Base-by-base conservation (phyloP, 2,797 vertebrate genomes). In the Vultur gryphus region DNA sequence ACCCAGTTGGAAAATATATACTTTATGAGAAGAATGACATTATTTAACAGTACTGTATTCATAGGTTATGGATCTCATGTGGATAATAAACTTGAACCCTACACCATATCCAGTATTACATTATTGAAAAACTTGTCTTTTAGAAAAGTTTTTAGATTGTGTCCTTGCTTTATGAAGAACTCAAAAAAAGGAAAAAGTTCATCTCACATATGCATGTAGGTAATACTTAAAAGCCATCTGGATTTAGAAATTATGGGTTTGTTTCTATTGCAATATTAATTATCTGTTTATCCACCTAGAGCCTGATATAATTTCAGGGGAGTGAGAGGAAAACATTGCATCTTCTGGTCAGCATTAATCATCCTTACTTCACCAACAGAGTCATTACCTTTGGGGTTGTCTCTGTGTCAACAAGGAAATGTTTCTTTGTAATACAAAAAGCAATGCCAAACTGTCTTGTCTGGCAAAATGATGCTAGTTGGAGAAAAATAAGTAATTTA, bases 31-130 rank as follows among this genome's bases (percentile, higher is more conserved):
- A 94, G 77, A 92, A 95, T 76, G 82, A 88, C 76, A 95, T 95
- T 97, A 95, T 94, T 94, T 96, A 97, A 97, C 48, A 72, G 43
- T 72, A 90, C 71, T 95, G 43, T 88, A 70, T 92, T 96, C 64
- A 51, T 43, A 85, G 75, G 23, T 95, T 95, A 93, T 86, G 62
- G 64, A 57, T 92, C 90, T 86, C 89, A 62, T 73, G 76, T 87
- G 94, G 61, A 51, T 95, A 88, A 89, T 96, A 95, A 97, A 95
- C 78, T 77, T 91, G 91, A 97, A 71, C 41, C 44, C 59, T 91
- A 48, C 9, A 66, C 25, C 0, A 0, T 41, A 67, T 59, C 49
- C 39, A 69, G n/a, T 86, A 37, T 70, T 89, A 84, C 61, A 83
- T 83, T 95, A 89, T 52, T 71, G 21, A 83, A 96, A 96, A 94